Percentiles rank a stretch among this genome's conserved stretches.
These are phyloP conservation scores for Ochropacha duplaris DNA, from an alignment of 2,888 invertebrate genomes.

Conservation along the genomic window DNA sequence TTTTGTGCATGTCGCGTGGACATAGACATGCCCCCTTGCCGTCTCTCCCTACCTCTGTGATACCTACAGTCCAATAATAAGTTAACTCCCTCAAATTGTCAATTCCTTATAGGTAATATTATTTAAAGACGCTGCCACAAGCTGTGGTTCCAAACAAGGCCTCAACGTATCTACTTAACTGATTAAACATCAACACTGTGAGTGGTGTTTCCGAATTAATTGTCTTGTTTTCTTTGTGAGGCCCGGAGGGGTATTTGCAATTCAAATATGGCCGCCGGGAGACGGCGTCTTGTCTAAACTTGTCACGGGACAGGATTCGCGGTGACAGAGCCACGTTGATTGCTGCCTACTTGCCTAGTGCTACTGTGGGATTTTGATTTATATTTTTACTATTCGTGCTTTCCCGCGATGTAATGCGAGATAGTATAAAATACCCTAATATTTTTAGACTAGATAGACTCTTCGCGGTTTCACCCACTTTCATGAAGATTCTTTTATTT, in stretches of 20 bases:
- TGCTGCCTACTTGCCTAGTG: not conserved
- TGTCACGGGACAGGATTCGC: slow-evolving; percentile 33
- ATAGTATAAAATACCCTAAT: too few species aligned
- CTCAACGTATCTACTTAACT: slow-evolving; percentile 51
- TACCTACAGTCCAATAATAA: not conserved
- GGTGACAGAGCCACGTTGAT: slow-evolving; percentile 6
- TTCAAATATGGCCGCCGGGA: slow-evolving; percentile 51
- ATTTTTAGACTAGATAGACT: too few species aligned
- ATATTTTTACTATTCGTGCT: not conserved
- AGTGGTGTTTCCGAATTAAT: slow-evolving; percentile 64
- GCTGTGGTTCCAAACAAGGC: slow-evolving; percentile 1
- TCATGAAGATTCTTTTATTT: too few species aligned
- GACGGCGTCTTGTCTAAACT: slow-evolving; percentile 37
- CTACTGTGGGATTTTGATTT: not conserved
- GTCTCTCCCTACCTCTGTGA: too few species aligned
- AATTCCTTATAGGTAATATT: not conserved
- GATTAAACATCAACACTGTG: slow-evolving; percentile 60
- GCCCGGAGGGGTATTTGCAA: slow-evolving; percentile 59
- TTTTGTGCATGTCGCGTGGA: too few species aligned
- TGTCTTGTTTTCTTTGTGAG: slow-evolving; percentile 71
- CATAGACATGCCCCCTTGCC: too few species aligned
- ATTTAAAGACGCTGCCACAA: not conserved
- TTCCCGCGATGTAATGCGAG: not conserved
- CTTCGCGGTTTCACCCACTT: too few species aligned
- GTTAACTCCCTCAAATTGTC: not conserved